Evolutionary conservation across 2,888 invertebrate genomes (phyloP).

Genomic region (Philereme transversata): DNA sequence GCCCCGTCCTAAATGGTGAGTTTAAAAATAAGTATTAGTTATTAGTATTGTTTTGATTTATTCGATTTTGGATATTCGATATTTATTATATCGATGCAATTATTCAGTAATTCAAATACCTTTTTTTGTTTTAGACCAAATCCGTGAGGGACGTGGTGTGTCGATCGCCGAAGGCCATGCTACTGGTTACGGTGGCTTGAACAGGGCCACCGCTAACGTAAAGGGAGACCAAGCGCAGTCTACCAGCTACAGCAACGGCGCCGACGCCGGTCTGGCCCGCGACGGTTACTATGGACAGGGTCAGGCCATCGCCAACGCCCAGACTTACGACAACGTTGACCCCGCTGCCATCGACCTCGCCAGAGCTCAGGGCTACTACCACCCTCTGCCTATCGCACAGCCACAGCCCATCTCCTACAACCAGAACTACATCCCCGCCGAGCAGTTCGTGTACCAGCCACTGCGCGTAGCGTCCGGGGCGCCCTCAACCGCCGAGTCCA

Average conservation of each 20-base stretch:
- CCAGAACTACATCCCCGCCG: slow-evolving; percentile 56
- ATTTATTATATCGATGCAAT: too few species aligned
- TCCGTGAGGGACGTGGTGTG: slow-evolving; percentile 68
- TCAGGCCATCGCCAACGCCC: slow-evolving; percentile 56
- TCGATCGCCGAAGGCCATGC: slow-evolving; percentile 61
- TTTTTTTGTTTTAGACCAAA: slow-evolving; percentile 49
- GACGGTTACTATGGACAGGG: slow-evolving; percentile 55
- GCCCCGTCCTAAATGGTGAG: slow-evolving; percentile 72
- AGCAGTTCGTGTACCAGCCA: slow-evolving; percentile 39
- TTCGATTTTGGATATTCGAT: not conserved
- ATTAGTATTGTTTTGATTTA: not conserved
- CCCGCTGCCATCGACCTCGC: slow-evolving; percentile 31
- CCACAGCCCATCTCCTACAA: slow-evolving; percentile 66
- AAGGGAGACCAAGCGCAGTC: slow-evolving; percentile 54
- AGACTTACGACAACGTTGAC: slow-evolving; percentile 47
- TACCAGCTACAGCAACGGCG: slow-evolving; percentile 49
- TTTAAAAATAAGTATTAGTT: slow-evolving; percentile 15
- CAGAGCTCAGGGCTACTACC: slow-evolving; percentile 54
- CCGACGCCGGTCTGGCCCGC: slow-evolving; percentile 45
- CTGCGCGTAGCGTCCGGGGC: slow-evolving; percentile 49
- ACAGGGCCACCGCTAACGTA: slow-evolving; percentile 58
- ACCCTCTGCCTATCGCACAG: slow-evolving; percentile 61
- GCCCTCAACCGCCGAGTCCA: slow-evolving; percentile 56
- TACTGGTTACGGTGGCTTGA: slow-evolving; percentile 49
- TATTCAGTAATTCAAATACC: not conserved